Base-by-base conservation (phyloP, 2,797 vertebrate genomes). In the Myioborus melanocephalus region DNA sequence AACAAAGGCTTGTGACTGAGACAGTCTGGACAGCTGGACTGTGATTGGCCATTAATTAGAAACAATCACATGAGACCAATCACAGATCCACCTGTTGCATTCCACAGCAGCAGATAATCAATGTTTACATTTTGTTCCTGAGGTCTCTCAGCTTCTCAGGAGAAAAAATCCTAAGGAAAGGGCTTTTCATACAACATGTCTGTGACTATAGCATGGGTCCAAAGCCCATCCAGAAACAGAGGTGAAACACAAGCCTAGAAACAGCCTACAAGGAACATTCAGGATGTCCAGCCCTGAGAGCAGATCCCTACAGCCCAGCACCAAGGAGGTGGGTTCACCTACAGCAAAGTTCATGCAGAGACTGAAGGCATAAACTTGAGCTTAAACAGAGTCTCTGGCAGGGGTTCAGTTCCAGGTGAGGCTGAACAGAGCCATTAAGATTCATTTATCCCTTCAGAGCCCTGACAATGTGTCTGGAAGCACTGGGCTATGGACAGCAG, bases 11-110 rank as follows among this genome's bases (percentile, higher is more conserved):
- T 28, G 9, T 28, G 49, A 4, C 15, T 50, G 0, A 2, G 49
- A 50, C 49, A 28, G 49, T 50, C 26, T 0, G 1, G 26, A 5
- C 49, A 28, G 26, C 49, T 49, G 14, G 19, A 6, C 47, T 49
- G 24, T 50, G 49, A 28, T 11, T 50, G 49, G 9, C 27, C 49
- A 11, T 50, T 28, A 50, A 50, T 50, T 50, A 50, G 49, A 10
- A 50, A 50, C 6, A 50, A 50, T 6, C 0, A 0, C 0, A 28
- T 10, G 49, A 50, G 14, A 28, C 26, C 26, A 50, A 50, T 28
- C 49, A 10, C 49, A 11, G 49, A 27, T 27, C 0, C 49, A 28
- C 26, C 26, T 17, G 26, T 10, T 50, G 15, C 49, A 50, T 10
- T 28, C 26, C 49, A 50, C 16, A 11, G 49, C 15, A 50, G 27